Conservation (phyloP, 2,113 vertebrate species). For the Capreolus pygargus region DNA sequence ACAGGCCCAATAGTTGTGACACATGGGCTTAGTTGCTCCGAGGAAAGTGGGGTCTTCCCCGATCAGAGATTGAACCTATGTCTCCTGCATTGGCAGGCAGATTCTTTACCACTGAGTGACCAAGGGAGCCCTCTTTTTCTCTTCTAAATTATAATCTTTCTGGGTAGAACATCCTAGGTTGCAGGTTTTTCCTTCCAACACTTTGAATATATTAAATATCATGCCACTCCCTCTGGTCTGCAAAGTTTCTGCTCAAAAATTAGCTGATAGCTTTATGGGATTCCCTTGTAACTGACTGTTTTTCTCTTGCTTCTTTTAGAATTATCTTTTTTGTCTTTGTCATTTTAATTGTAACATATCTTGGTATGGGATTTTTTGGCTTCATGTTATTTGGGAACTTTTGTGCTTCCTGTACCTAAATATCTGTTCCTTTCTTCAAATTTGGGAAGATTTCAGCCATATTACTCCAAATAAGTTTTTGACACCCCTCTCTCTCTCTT, state of each 20-base stretch:
- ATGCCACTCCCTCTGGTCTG: background rate
- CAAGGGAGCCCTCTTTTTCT: background rate
- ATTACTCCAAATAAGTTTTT: background rate
- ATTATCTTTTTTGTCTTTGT: background rate
- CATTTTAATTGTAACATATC: background rate
- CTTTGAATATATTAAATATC: background rate
- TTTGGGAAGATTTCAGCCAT: background rate
- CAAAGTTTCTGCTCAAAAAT: background rate
- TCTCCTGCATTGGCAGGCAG: background rate
- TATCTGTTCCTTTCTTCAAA: background rate
- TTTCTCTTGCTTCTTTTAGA: background rate
- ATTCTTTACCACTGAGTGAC: background rate
- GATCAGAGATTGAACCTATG: background rate
- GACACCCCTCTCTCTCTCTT: background rate
- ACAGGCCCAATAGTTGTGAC: background rate
- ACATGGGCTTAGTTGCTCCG: background rate
- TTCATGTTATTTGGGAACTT: background rate
- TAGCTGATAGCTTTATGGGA: background rate
- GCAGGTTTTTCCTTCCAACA: background rate
- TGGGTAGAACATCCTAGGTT: background rate
- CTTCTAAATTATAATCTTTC: background rate
- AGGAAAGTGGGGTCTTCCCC: background rate
- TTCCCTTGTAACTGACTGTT: background rate
- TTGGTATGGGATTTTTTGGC: background rate
- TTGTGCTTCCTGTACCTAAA: background rate